phyloP scores from a whole-genome alignment of 2,113 vertebrate species.

The Oreotrochilus melanogaster region DNA sequence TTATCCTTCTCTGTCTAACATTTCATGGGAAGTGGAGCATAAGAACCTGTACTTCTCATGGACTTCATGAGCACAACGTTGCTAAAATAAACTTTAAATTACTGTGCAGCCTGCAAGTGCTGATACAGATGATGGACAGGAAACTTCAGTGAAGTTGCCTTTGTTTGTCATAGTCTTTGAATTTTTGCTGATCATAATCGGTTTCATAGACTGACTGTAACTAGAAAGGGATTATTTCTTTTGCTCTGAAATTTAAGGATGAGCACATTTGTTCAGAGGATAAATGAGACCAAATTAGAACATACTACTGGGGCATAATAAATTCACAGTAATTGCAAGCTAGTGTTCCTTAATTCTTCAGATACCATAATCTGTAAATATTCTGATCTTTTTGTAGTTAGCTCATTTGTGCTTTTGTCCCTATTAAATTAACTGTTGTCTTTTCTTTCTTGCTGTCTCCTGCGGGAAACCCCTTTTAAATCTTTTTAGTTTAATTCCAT shows the following conservation, averaged over 20 bases:
- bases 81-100: conserved; percentile 3
- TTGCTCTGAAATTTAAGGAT: conserved; percentile 68
- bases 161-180: conserved; percentile 59
- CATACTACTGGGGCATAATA: conserved; percentile 55
- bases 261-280: conserved; percentile 61
- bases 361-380: conserved; percentile 75
- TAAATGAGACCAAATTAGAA: conserved; percentile 58
- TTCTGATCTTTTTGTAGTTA: conserved; percentile 70
- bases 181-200: conserved; percentile 68
- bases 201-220: conserved; percentile 50
- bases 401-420: conserved; percentile 73
- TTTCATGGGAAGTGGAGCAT: not conserved
- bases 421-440: conserved; percentile 75
- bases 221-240: conserved; percentile 68
- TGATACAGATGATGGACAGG: conserved; percentile 44
- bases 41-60: not conserved
- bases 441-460: conserved; percentile 74
- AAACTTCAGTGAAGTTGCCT: conserved; percentile 44
- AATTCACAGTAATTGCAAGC: conserved; percentile 70
- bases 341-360: conserved; percentile 74
- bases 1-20: not conserved
- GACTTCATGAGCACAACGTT: not conserved
- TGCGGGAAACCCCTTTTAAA: conserved; percentile 69
- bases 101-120: conserved; percentile 19
- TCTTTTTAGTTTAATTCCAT: conserved; percentile 77